Evolutionary conservation across 1,140 invertebrate species (phyloP).

Genomic region (Reticulitermes speratus): DNA sequence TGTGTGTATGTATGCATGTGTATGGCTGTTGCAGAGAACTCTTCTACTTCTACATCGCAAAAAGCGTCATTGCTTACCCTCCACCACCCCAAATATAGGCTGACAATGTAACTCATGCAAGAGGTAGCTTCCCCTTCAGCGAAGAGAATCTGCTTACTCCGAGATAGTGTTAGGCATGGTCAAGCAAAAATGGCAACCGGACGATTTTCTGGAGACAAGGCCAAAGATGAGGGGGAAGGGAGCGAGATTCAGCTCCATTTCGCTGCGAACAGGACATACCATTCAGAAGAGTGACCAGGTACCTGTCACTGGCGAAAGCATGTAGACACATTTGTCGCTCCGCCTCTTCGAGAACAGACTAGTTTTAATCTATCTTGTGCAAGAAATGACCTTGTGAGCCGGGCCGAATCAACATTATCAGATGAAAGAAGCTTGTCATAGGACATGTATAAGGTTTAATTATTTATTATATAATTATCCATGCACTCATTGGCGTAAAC

Average conservation of each 20-base stretch:
- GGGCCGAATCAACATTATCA: too few relatives aligned
- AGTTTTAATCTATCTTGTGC: too few relatives aligned
- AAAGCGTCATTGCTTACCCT: constrained; percentile 9
- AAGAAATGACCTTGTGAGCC: too few relatives aligned
- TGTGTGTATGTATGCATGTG: not conserved
- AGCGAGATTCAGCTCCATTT: too few relatives aligned
- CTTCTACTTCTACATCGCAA: not conserved
- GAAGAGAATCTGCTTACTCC: constrained; percentile 30
- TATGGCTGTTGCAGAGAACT: not conserved
- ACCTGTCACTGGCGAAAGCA: not conserved
- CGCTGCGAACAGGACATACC: too few relatives aligned
- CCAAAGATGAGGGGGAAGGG: not conserved
- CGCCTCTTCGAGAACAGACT: too few relatives aligned
- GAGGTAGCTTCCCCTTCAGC: not conserved
- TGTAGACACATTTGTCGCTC: too few relatives aligned
- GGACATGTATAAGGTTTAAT: too few relatives aligned
- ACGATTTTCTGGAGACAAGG: not conserved
- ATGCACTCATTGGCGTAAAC: too few relatives aligned
- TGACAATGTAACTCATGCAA: constrained; percentile 14
- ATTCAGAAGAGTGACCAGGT: not conserved
- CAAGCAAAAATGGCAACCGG: constrained; percentile 20
- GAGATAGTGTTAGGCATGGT: constrained; percentile 30
- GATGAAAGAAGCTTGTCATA: too few relatives aligned
- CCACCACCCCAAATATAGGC: not conserved
- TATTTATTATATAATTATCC: too few relatives aligned